phyloP scores from a whole-genome alignment of 2,888 invertebrate genomes.

The Agrochola litura region DNA sequence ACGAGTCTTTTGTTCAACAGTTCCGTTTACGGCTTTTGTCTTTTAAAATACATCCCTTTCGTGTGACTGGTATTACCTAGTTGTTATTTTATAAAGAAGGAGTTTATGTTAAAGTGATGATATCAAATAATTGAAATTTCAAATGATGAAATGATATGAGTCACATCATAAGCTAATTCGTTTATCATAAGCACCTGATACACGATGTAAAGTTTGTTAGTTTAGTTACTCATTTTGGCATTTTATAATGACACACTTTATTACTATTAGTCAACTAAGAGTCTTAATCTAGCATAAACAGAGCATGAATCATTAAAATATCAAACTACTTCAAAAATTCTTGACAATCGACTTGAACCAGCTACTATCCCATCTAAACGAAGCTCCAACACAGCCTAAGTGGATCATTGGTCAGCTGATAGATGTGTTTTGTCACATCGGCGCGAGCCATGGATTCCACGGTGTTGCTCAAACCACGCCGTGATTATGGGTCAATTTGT shows the following conservation, averaged over 20 bases:
- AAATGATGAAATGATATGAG: constrained; percentile 15
- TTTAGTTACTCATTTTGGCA: constrained; percentile 9
- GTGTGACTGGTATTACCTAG: not conserved
- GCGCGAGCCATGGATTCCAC: constrained; percentile 66
- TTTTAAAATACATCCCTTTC: constrained; percentile 1
- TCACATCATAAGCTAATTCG: constrained; percentile 6
- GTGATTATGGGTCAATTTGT: constrained; percentile 73
- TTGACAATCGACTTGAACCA: constrained; percentile 1
- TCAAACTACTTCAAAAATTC: not conserved
- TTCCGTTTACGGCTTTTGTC: constrained; percentile 8
- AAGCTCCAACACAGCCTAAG: constrained; percentile 70
- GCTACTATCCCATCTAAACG: constrained; percentile 64
- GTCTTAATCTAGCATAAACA: constrained; percentile 6
- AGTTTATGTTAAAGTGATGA: not conserved
- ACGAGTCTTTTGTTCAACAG: constrained; percentile 35
- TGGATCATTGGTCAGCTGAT: constrained; percentile 82
- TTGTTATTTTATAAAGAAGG: not conserved
- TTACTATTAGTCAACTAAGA: not conserved
- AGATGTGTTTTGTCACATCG: constrained; percentile 83
- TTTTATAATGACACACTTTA: not conserved
- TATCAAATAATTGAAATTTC: not conserved
- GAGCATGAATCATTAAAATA: not conserved
- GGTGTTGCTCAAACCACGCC: constrained; percentile 73
- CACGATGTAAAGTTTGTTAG: constrained; percentile 9
- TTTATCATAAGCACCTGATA: constrained; percentile 8